Evolutionary conservation across 2,113 vertebrate species (phyloP).

Genomic region (Arvicanthis niloticus): DNA sequence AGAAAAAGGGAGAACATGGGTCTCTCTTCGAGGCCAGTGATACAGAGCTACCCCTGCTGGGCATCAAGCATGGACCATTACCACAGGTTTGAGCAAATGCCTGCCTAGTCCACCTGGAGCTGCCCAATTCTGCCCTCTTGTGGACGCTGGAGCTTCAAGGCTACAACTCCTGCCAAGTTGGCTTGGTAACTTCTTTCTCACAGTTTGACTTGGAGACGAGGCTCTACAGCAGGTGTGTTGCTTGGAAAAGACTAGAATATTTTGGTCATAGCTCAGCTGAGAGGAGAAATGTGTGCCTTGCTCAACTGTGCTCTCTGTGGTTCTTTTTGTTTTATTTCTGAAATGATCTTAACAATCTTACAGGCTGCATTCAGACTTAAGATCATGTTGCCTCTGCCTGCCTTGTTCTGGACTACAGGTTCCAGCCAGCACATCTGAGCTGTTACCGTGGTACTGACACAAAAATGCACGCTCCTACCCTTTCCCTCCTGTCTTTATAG

Average conservation of each 20-base stretch:
- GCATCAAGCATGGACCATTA: no score
- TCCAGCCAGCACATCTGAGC: background rate
- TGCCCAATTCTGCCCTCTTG: rapidly evolving
- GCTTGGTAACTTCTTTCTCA: background rate
- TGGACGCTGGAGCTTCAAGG: background rate
- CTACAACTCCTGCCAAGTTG: rapidly evolving
- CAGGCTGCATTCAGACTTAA: background rate
- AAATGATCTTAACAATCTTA: background rate
- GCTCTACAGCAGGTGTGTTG: background rate
- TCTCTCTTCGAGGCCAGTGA: no score
- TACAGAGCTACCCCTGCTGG: background rate
- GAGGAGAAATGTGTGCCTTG: rapidly evolving
- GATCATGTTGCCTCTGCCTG: background rate
- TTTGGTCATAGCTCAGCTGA: background rate
- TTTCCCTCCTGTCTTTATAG: background rate
- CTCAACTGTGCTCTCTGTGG: background rate
- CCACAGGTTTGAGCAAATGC: background rate
- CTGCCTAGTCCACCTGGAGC: background rate
- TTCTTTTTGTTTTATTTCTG: background rate
- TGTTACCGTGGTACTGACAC: background rate
- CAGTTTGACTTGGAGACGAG: rapidly evolving
- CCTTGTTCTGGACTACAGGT: background rate
- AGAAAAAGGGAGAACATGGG: no score
- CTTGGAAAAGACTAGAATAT: background rate
- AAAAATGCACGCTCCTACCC: no score